Conservation (phyloP, 35 echinoderm and acorn worm genomes). For the Holothuria glaberrima region DNA sequence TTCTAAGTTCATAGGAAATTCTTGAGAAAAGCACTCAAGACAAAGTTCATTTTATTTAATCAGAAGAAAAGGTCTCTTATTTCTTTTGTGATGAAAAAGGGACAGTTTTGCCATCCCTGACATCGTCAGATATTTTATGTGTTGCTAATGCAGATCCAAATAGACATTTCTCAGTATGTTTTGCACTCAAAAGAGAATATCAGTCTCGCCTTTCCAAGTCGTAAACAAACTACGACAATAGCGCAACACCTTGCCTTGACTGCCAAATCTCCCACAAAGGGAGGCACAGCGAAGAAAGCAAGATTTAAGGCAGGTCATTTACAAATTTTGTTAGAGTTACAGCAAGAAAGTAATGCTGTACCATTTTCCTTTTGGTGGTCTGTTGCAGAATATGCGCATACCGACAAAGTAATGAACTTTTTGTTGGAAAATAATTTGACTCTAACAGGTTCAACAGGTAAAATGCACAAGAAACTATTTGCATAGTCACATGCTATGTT, state of each 20-base stretch:
- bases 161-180: no score
- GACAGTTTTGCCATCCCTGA: not conserved
- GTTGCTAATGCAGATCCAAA: no score
- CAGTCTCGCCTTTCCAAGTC: not conserved
- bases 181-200: not conserved
- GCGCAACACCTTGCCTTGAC: not conserved
- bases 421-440: constrained; percentile 13
- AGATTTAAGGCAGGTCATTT: constrained; percentile 1
- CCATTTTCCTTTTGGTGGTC: constrained; percentile 21
- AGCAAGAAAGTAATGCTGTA: not conserved
- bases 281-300: not conserved
- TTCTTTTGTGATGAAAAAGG: constrained; percentile 58
- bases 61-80: not conserved
- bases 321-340: not conserved
- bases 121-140: no score
- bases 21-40: no score
- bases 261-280: not conserved
- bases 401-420: not conserved
- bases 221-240: not conserved
- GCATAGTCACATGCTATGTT: no score
- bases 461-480: no score
- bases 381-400: not conserved
- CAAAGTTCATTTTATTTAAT: not conserved
- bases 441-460: no score
- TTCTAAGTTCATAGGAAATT: no score